Evolutionary conservation across 2,113 vertebrate species (phyloP).

Genomic region (Sylvietta virens): DNA sequence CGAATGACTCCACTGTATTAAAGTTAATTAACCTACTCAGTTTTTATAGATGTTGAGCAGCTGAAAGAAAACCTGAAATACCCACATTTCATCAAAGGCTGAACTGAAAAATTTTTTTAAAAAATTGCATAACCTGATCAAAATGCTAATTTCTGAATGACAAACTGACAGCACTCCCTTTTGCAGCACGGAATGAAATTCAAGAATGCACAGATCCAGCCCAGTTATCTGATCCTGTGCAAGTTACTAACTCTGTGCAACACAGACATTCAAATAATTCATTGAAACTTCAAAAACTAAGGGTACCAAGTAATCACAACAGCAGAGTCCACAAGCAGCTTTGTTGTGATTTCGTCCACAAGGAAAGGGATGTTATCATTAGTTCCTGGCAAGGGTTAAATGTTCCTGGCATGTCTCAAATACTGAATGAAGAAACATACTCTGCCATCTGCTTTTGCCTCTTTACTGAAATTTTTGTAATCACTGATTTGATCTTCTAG

Average conservation of each 20-base stretch:
- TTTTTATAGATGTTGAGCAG: background rate
- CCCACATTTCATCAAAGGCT: background rate
- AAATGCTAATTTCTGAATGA: background rate
- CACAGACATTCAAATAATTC: background rate
- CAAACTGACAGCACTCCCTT: background rate
- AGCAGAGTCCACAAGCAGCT: accelerated
- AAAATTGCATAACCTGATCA: background rate
- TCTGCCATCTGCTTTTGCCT: background rate
- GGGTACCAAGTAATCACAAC: background rate
- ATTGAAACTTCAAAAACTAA: background rate
- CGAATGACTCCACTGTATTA: background rate
- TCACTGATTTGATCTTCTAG: background rate
- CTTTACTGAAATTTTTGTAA: background rate
- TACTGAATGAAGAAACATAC: background rate
- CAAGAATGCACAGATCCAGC: background rate
- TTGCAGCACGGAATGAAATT: background rate
- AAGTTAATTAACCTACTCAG: background rate
- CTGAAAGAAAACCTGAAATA: background rate
- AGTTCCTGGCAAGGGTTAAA: background rate
- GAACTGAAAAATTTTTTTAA: background rate
- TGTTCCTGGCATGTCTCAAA: background rate
- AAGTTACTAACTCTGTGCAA: background rate
- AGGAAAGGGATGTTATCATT: background rate
- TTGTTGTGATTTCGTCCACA: background rate
- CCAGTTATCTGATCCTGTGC: background rate